phyloP scores from a whole-genome alignment of 92 coral and sea anemone species.

The Umimayanthus kanabou region DNA sequence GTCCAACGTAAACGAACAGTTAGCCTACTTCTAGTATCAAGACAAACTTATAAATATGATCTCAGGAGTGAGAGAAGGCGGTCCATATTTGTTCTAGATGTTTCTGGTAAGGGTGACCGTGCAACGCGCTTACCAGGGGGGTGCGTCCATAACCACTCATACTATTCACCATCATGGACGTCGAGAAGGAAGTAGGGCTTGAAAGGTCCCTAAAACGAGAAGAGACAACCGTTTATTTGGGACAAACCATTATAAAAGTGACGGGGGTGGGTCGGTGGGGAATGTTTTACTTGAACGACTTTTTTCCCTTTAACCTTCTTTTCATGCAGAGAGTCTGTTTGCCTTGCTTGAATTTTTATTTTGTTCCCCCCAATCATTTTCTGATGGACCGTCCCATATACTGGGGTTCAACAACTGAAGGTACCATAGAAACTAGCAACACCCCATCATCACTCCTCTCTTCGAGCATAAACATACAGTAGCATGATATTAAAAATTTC shows the following conservation, averaged over 20 bases:
- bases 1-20: constrained; percentile 16
- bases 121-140: constrained; percentile 67
- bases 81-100: constrained; percentile 48
- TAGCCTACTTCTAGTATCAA: neutral
- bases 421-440: neutral
- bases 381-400: neutral
- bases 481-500: neutral
- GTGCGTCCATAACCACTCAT: constrained; percentile 82
- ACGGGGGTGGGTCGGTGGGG: no score
- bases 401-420: neutral
- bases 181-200: constrained; percentile 68
- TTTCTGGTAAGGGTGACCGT: constrained; percentile 41
- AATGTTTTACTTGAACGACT: no score
- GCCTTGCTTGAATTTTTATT: no score
- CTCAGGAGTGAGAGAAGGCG: constrained; percentile 38
- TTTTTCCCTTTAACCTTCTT: no score
- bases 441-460: no score
- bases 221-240: neutral
- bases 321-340: no score
- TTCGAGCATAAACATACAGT: no score
- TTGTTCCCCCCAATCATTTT: no score
- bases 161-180: constrained; percentile 67
- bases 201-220: constrained; percentile 60
- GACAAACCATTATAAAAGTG: no score
- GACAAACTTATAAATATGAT: neutral